Evolutionary conservation across 2,888 invertebrate genomes (phyloP).

Genomic region (Cylindroiulus punctatus): DNA sequence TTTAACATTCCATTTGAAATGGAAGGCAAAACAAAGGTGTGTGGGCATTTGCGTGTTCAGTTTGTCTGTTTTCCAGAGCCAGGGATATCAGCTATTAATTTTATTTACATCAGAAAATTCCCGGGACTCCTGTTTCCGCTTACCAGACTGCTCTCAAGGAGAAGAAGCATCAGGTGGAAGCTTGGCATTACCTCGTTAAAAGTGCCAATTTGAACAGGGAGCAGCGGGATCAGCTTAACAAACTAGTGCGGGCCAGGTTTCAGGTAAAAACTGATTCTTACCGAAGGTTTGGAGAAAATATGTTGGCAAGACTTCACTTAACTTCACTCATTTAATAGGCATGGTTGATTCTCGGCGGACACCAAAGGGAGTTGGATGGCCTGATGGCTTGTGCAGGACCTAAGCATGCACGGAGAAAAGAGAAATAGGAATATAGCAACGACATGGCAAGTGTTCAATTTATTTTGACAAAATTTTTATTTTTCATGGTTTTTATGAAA

Average conservation of each 20-base stretch:
- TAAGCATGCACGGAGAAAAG: constrained; percentile 21
- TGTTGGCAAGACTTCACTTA: neutral
- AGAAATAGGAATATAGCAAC: neutral
- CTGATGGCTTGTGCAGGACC: constrained; percentile 44
- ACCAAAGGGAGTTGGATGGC: constrained; percentile 53
- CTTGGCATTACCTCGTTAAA: constrained; percentile 55
- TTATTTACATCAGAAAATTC: constrained; percentile 51
- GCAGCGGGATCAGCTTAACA: constrained; percentile 53
- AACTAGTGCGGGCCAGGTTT: constrained; percentile 54
- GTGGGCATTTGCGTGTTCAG: neutral
- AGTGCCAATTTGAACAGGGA: constrained; percentile 51
- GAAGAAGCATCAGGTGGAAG: constrained; percentile 56
- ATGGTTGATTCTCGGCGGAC: constrained; percentile 49
- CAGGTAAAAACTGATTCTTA: constrained; percentile 49
- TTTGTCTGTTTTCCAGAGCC: neutral
- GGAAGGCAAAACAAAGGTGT: constrained; percentile 53
- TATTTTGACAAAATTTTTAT: neutral
- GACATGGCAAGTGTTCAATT: neutral
- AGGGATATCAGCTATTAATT: neutral
- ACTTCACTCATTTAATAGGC: constrained; percentile 23
- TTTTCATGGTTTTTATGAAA: neutral
- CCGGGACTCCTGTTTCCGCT: constrained; percentile 44
- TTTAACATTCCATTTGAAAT: constrained; percentile 58
- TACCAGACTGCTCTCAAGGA: constrained; percentile 51
- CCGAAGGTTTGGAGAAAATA: neutral